These are phyloP conservation scores for Microcaecilia unicolor DNA, from an alignment of 2,797 vertebrate genomes.

Conservation along the genomic window DNA sequence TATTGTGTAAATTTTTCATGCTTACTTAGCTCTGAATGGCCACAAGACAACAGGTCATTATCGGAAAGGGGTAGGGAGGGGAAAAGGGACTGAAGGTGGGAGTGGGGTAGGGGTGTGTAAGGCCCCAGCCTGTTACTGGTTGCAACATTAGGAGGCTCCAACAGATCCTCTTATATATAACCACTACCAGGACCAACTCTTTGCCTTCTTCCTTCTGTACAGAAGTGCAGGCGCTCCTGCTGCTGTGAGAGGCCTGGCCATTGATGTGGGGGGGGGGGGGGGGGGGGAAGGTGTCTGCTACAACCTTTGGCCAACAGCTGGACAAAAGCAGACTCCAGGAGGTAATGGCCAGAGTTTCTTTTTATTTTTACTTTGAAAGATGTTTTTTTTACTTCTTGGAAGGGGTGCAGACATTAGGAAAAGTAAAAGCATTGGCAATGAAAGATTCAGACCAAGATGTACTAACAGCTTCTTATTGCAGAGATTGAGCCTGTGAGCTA, in stretches of 20 bases:
- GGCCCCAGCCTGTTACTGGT: no score
- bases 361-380: not conserved
- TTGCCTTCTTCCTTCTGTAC: not conserved
- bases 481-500: not conserved
- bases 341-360: not conserved
- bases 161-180: no score
- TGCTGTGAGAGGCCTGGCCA: constrained; percentile 1
- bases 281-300: not conserved
- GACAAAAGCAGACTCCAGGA: not conserved
- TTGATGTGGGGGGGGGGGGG: fast-evolving
- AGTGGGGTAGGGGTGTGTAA: no score
- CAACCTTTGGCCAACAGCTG: not conserved
- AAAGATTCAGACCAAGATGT: no score
- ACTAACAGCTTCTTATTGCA: not conserved
- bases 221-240: not conserved
- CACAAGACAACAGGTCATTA: constrained; percentile 51
- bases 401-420: no score
- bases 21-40: constrained; percentile 56
- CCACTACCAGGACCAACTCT: not conserved
- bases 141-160: no score
- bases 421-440: not conserved
- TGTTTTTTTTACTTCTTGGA: no score
- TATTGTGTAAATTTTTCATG: constrained; percentile 57
- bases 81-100: no score
- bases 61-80: not conserved